A percentile compares a stretch with the other conserved stretches of the same genome.
These are phyloP conservation scores for Heterohyrax brucei DNA, from an alignment of 2,797 vertebrate genomes.

Conservation along the genomic window DNA sequence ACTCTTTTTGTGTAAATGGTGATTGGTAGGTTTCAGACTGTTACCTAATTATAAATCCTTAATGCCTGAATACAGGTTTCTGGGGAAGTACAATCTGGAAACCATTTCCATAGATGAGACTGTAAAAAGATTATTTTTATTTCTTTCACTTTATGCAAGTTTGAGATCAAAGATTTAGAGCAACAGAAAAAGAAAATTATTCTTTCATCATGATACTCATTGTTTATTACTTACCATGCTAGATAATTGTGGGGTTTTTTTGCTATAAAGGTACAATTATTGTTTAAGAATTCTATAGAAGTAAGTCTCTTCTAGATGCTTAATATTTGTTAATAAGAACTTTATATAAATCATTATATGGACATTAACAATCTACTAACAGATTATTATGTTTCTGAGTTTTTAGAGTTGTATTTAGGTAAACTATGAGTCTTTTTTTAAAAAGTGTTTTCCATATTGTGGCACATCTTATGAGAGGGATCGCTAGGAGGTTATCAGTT, in stretches of 20 bases:
- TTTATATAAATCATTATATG: conserved; percentile 28
- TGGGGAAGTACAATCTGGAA: conserved; percentile 12
- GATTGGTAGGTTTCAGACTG: conserved; percentile 18
- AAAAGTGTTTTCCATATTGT: conserved; percentile 25
- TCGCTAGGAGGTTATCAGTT: not conserved
- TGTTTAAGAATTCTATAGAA: not conserved
- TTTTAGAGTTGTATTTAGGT: conserved; percentile 27
- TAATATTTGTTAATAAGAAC: conserved; percentile 35
- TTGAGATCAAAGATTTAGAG: conserved; percentile 47
- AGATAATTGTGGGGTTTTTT: not conserved
- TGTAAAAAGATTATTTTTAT: conserved; percentile 44
- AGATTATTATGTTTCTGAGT: conserved; percentile 20
- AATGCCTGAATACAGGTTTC: not conserved
- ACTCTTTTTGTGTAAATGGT: not conserved
- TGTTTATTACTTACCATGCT: conserved; percentile 7
- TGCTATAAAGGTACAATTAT: conserved; percentile 12
- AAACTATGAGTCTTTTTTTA: not conserved
- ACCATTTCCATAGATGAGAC: conserved; percentile 24
- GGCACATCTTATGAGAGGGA: conserved; percentile 34
- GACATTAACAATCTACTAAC: conserved; percentile 28
- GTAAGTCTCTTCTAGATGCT: not conserved
- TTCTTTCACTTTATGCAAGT: not conserved
- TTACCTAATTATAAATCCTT: conserved; percentile 28
- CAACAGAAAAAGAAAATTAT: not conserved
- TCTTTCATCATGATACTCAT: not conserved